These are phyloP conservation scores for Galemys pyrenaicus DNA, from an alignment of 2,113 vertebrate genomes.

Conservation along the genomic window DNA sequence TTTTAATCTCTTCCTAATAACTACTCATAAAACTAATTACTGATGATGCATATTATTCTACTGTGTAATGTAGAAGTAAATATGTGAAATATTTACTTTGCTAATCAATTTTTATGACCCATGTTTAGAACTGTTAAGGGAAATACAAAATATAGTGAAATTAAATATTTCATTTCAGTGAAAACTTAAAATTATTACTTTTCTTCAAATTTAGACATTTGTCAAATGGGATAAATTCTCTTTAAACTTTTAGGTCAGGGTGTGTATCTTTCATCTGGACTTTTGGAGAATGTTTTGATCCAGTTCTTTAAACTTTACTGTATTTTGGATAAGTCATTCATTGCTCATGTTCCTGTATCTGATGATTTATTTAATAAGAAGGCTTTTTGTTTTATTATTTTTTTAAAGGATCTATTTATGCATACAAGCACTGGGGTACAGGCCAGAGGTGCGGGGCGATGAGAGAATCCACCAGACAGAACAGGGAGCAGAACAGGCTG, in stretches of 20 bases:
- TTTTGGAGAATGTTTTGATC: slow-evolving; percentile 41
- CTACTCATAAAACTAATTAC: not conserved
- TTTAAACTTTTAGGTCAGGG: not conserved
- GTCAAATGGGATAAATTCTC: not conserved
- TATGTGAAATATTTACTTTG: slow-evolving; percentile 20
- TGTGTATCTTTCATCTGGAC: not conserved
- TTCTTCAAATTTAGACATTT: slow-evolving; percentile 17
- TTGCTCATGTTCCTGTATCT: not conserved
- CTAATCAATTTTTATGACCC: not conserved
- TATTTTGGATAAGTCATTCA: slow-evolving; percentile 1
- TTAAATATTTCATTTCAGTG: slow-evolving; percentile 11
- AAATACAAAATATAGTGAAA: not conserved
- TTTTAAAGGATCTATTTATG: no score
- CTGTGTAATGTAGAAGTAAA: slow-evolving; percentile 6
- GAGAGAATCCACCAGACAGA: no score
- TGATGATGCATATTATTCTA: not conserved
- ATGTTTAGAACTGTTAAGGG: slow-evolving; percentile 10
- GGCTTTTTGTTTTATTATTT: no score
- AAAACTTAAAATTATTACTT: slow-evolving; percentile 28
- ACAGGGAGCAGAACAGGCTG: no score
- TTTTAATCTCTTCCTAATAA: slow-evolving; percentile 25
- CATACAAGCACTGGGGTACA: no score
- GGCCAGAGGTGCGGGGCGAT: no score
- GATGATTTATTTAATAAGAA: slow-evolving; percentile 26
- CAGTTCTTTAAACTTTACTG: slow-evolving; percentile 6